These are phyloP conservation scores for Eumaeus atala DNA, from an alignment of 1,140 invertebrate genomes.

Conservation along the genomic window DNA sequence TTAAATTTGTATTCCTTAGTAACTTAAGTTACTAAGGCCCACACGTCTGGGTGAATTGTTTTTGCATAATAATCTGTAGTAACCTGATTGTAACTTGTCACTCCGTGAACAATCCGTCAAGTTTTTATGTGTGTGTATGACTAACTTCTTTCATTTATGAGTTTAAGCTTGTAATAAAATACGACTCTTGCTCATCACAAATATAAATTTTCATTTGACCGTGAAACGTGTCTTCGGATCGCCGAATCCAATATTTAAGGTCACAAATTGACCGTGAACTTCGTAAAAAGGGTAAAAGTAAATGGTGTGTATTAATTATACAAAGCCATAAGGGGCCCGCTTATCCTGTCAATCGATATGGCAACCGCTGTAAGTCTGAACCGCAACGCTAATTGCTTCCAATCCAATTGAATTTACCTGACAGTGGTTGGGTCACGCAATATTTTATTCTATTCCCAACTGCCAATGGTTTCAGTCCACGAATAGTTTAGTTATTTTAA, in stretches of 20 bases:
- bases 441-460: constrained; percentile 21
- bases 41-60: no score
- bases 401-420: constrained; percentile 22
- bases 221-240: no score
- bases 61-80: no score
- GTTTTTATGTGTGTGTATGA: no score
- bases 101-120: no score
- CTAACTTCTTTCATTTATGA: no score
- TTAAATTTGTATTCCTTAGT: no score
- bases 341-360: constrained; percentile 21
- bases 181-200: no score
- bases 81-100: no score
- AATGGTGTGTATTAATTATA: constrained; percentile 8
- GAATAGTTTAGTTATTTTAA: constrained; percentile 11
- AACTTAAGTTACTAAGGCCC: no score
- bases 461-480: constrained; percentile 12
- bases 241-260: not conserved
- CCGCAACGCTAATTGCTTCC: constrained; percentile 22
- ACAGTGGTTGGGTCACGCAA: constrained; percentile 19
- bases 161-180: no score
- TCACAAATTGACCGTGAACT: constrained; percentile 7
- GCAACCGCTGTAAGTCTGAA: constrained; percentile 16
- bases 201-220: no score
- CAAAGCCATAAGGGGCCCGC: constrained; percentile 9
- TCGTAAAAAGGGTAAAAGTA: constrained; percentile 3